phyloP scores from a whole-genome alignment of 2,888 invertebrate genomes.

The Celastrina argiolus region DNA sequence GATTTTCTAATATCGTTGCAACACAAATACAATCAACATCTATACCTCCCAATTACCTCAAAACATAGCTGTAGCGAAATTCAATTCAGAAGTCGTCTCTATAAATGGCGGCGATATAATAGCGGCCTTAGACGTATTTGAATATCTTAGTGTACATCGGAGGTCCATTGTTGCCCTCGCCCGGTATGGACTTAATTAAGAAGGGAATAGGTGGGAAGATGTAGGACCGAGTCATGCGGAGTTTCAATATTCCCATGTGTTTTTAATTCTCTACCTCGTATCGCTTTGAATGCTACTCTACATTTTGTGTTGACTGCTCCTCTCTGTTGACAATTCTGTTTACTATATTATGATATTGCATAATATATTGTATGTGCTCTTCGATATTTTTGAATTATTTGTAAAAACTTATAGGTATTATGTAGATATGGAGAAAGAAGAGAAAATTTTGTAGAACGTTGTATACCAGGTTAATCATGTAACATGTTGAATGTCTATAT shows the following conservation, averaged over 20 bases:
- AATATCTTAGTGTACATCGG: slow-evolving; percentile 74
- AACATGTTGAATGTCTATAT: slow-evolving; percentile 24
- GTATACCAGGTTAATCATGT: too few species aligned
- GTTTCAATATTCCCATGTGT: slow-evolving; percentile 22
- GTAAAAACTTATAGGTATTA: too few species aligned
- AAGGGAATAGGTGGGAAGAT: slow-evolving; percentile 67
- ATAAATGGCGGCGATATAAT: slow-evolving; percentile 66
- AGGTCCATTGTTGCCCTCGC: slow-evolving; percentile 66
- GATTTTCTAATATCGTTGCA: too few species aligned
- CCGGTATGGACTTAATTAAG: slow-evolving; percentile 78
- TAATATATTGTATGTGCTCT: too few species aligned
- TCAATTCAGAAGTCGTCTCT: slow-evolving; percentile 44
- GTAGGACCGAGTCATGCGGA: slow-evolving; percentile 40
- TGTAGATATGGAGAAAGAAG: too few species aligned
- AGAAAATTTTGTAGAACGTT: too few species aligned
- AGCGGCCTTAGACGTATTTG: slow-evolving; percentile 73
- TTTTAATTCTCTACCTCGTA: slow-evolving; percentile 14
- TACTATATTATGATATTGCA: not conserved
- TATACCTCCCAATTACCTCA: slow-evolving; percentile 38
- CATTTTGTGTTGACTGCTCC: not conserved
- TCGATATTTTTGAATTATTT: too few species aligned
- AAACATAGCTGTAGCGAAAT: slow-evolving; percentile 36
- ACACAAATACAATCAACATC: slow-evolving; percentile 20
- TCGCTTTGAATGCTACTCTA: not conserved
- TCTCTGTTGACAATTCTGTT: not conserved